Evolutionary conservation across 2,888 invertebrate species (phyloP), one percentile per base, ranked within the genome.

Genomic region (Heliconius aoede): DNA sequence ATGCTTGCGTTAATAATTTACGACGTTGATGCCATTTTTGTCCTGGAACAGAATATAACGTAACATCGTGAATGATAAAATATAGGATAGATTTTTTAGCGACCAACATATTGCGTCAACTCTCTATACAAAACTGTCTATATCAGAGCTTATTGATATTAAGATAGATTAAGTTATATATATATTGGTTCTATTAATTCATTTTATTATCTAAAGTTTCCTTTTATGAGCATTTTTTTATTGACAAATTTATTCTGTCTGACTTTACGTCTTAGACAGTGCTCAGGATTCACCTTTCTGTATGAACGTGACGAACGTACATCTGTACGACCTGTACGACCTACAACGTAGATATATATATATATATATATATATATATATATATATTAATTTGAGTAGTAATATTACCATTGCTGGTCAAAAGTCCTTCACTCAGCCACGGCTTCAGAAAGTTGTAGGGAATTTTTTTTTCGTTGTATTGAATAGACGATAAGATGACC

Each of bases 1-100:
- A 95, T 0, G 93, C 90, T 15, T 91, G 90, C 1, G 93, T 94
- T 28, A 94, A 84, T 58, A 93, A 82, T 80, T 93, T 93, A 24
- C 94, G 86, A 68, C 92, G 86, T 60, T 87, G 86, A 8, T 88
- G 87, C 94, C 94, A 94, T 84, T 92, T 83, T 21, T 11, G 11
- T n/a, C 76, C 79, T 80, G 58, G 4, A 67, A 73, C 4, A 74
- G 15, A 69, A 15, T 64, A 32, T 8, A n/a, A 18, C 28, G 13
- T 80, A 90, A 93, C 76, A 88, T 87, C n/a, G n/a, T n/a, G n/a
- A n/a, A n/a, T n/a, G n/a, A n/a, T n/a, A n/a, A n/a, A n/a, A n/a
- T n/a, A n/a, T n/a, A n/a, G n/a, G n/a, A n/a, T 55, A 21, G n/a
- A 55, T 8, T 55, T 21, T 55, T 55, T 55, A 55, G 9, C n/a